Percentiles rank a stretch among this genome's conserved stretches.
These are phyloP conservation scores for Liposcelis brunnea DNA, from an alignment of 2,888 invertebrate species.

Conservation along the genomic window DNA sequence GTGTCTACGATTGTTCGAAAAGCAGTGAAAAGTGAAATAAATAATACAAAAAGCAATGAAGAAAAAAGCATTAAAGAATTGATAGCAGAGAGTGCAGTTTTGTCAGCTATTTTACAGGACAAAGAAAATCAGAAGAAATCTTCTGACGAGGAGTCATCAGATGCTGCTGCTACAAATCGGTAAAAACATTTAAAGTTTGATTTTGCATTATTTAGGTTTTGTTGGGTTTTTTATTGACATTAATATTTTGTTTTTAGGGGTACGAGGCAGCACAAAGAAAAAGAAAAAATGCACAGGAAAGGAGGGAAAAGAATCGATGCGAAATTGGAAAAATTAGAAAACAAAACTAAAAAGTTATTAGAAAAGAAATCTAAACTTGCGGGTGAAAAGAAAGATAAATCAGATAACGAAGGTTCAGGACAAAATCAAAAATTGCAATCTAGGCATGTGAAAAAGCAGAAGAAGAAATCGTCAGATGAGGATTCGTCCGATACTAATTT, in stretches of 20 bases:
- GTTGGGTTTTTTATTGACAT: too few relatives aligned
- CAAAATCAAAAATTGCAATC: neutral
- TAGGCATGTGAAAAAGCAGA: neutral
- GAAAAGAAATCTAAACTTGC: constrained; percentile 25
- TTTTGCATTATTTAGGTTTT: too few relatives aligned
- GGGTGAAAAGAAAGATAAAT: constrained; percentile 15
- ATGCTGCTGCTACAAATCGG: too few relatives aligned
- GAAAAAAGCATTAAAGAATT: constrained; percentile 9
- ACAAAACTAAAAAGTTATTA: constrained; percentile 26
- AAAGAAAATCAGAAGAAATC: too few relatives aligned
- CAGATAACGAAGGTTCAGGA: constrained; percentile 8
- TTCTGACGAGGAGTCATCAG: too few relatives aligned
- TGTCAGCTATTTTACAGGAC: too few relatives aligned
- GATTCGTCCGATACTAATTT: constrained; percentile 12
- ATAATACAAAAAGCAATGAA: constrained; percentile 10
- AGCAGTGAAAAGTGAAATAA: constrained; percentile 12
- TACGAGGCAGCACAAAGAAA: too few relatives aligned
- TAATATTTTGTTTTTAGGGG: too few relatives aligned
- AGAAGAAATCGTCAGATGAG: constrained; percentile 17
- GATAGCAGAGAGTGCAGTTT: too few relatives aligned
- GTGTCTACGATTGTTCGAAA: constrained; percentile 16
- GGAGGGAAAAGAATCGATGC: constrained; percentile 18
- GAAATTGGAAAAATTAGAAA: constrained; percentile 28
- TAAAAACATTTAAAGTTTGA: too few relatives aligned
- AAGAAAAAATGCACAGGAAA: constrained; percentile 13